Evolutionary conservation across 2,888 invertebrate genomes (phyloP).

Genomic region (Idaea dimidiata): DNA sequence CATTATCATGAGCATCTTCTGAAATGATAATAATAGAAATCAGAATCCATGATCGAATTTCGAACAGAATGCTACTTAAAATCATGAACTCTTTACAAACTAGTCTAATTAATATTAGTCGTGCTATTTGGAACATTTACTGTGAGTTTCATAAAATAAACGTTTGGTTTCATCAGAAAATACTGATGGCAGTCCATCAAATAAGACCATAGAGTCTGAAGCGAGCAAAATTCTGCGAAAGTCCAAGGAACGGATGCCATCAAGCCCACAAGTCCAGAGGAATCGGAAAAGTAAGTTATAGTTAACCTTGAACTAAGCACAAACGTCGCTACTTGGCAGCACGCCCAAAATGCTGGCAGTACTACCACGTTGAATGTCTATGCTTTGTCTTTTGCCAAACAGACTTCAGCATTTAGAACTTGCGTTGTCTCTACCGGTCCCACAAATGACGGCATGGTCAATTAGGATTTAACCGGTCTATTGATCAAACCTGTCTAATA

Average conservation of each 20-base stretch:
- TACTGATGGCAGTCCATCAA: constrained; percentile 62
- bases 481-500: too few species aligned
- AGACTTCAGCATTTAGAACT: too few species aligned
- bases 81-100: background rate
- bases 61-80: too few species aligned
- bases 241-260: constrained; percentile 67
- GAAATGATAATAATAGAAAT: constrained; percentile 2
- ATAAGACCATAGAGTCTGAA: constrained; percentile 64
- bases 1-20: background rate
- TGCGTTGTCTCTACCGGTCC: too few species aligned
- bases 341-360: too few species aligned
- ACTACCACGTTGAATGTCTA: too few species aligned
- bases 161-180: constrained; percentile 51
- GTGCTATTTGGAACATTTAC: too few species aligned
- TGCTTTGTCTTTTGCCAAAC: too few species aligned
- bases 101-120: background rate
- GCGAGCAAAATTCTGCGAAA: constrained; percentile 58
- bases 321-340: too few species aligned
- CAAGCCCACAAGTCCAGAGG: constrained; percentile 68
- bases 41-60: too few species aligned
- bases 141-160: background rate
- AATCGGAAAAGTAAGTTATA: constrained; percentile 65
- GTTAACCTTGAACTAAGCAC: background rate
- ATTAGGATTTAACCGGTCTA: too few species aligned
- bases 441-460: too few species aligned